A percentile compares a stretch with the other conserved stretches of the same genome.
Evolutionary conservation across 1,140 invertebrate species (phyloP).

Genomic region (Saccostrea glomerata): DNA sequence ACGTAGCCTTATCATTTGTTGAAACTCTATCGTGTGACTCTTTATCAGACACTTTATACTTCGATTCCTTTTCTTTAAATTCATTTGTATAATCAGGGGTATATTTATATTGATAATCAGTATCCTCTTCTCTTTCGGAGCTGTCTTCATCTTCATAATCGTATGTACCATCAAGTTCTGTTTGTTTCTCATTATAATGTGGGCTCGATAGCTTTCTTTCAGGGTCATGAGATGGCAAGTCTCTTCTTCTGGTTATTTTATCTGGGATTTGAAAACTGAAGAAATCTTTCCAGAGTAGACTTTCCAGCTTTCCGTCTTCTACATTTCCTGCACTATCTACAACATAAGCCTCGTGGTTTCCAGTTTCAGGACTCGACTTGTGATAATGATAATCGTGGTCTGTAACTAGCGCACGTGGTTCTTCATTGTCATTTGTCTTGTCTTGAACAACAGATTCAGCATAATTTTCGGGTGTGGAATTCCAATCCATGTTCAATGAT

Average conservation of each 20-base stretch:
- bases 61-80: too few relatives aligned
- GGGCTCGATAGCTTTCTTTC: neutral
- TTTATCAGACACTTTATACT: too few relatives aligned
- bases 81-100: too few relatives aligned
- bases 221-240: neutral
- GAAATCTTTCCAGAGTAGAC: neutral
- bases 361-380: neutral
- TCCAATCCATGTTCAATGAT: too few relatives aligned
- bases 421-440: neutral
- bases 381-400: neutral
- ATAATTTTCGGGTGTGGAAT: too few relatives aligned
- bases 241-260: neutral
- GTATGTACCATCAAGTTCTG: neutral
- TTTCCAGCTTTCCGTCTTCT: neutral
- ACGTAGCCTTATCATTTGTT: too few relatives aligned
- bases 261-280: slow-evolving; percentile 24
- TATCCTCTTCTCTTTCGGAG: neutral
- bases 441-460: neutral
- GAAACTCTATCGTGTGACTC: neutral
- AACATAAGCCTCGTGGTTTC: neutral
- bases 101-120: too few relatives aligned
- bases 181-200: neutral
- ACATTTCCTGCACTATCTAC: neutral
- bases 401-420: neutral
- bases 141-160: neutral